These are phyloP conservation scores for Macrochelys suwanniensis DNA, from an alignment of 2,797 vertebrate species.

Conservation along the genomic window DNA sequence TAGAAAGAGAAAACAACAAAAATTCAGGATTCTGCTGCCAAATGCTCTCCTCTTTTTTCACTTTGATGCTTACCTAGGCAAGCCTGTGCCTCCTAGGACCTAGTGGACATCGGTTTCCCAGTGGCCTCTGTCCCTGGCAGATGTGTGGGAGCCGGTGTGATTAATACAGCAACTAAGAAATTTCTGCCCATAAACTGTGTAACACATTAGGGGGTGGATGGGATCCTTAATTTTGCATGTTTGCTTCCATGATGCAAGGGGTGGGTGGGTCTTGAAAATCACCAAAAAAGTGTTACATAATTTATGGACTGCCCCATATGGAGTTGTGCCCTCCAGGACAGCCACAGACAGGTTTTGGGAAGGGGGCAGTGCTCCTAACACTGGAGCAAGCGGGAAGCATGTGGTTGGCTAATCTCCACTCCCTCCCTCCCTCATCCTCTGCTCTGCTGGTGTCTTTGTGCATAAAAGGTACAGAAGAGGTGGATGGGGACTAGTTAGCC, in stretches of 20 bases:
- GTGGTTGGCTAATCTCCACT: neutral
- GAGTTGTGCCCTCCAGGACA: neutral
- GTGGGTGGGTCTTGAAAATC: too few species aligned
- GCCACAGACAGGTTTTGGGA: neutral
- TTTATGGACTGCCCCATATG: neutral
- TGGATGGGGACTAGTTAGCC: neutral
- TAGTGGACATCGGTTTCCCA: neutral
- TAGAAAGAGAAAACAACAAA: neutral
- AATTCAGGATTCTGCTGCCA: neutral
- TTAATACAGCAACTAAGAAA: neutral
- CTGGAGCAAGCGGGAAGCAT: neutral
- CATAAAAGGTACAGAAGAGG: neutral
- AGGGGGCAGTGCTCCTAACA: too few species aligned
- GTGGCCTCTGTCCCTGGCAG: neutral
- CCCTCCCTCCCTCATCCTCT: neutral
- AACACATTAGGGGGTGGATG: neutral
- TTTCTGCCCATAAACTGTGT: neutral
- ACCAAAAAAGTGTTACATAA: too few species aligned
- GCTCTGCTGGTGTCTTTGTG: fast-evolving
- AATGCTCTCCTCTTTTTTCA: neutral
- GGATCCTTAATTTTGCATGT: too few species aligned
- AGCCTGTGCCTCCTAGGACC: neutral
- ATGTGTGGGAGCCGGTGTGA: neutral
- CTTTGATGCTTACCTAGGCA: neutral
- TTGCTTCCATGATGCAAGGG: too few species aligned